Conservation (phyloP, 2,797 vertebrate species). For the Aplochiton taeniatus region DNA sequence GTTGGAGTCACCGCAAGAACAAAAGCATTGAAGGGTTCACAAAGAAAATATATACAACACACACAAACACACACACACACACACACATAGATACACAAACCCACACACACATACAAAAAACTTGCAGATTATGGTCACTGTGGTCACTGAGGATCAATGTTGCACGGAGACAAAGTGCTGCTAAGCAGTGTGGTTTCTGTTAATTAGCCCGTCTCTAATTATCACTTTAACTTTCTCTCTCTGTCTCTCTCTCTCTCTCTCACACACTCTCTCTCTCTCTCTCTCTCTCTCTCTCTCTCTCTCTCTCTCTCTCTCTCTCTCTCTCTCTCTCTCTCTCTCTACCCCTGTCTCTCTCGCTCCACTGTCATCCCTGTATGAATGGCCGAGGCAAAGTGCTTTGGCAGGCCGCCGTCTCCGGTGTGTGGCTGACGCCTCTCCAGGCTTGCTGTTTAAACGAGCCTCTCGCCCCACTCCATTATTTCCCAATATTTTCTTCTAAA, state of each 20-base stretch:
- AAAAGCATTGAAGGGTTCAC: constrained; percentile 1
- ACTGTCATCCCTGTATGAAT: constrained; percentile 16
- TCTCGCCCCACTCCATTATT: not conserved
- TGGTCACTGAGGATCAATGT: constrained; percentile 59
- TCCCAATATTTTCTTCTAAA: too few species aligned
- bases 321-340: constrained; percentile 38
- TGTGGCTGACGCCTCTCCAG: too few species aligned
- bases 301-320: constrained; percentile 30
- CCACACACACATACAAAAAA: constrained; percentile 1
- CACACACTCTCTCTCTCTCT: constrained; percentile 21
- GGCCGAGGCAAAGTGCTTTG: too few species aligned
- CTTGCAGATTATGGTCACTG: too few species aligned
- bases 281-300: constrained; percentile 21
- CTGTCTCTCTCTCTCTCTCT: constrained; percentile 6
- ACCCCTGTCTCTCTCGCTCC: constrained; percentile 22
- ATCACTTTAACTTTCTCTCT: constrained; percentile 32
- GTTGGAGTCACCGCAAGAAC: not conserved
- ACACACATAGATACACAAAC: not conserved
- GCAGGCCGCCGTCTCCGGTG: too few species aligned
- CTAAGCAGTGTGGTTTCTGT: constrained; percentile 64
- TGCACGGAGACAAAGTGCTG: constrained; percentile 64
- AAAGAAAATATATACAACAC: not conserved
- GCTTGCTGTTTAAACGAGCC: too few species aligned
- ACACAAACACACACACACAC: constrained; percentile 19
- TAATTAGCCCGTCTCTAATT: constrained; percentile 67